Percentiles rank a stretch among this genome's conserved stretches.
These are phyloP conservation scores for Drosophila kanekoi DNA, from an alignment of 2,888 invertebrate genomes.

Conservation along the genomic window DNA sequence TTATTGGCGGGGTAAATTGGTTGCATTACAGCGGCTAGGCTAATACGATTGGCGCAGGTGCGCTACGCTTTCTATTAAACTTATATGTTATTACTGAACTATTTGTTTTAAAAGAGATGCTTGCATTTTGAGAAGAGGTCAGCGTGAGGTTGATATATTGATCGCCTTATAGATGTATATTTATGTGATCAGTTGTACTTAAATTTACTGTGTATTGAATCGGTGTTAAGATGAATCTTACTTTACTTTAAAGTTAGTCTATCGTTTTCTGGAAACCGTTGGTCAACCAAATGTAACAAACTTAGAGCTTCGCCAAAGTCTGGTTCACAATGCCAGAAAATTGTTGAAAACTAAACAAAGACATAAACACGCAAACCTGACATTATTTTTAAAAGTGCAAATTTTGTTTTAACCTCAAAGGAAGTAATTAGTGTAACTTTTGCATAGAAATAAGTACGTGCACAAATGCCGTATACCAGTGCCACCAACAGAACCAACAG, in stretches of 20 bases:
- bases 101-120: not conserved
- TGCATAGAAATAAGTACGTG: conserved; percentile 75
- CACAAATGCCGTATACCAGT: conserved; percentile 46
- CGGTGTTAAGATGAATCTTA: no score
- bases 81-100: not conserved
- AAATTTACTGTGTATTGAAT: no score
- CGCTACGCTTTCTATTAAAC: conserved; percentile 16
- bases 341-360: conserved; percentile 78
- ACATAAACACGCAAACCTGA: conserved; percentile 84
- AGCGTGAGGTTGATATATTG: no score
- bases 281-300: no score
- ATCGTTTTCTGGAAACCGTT: no score
- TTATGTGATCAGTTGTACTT: no score
- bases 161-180: no score
- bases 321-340: conserved; percentile 36
- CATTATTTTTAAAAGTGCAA: conserved; percentile 84
- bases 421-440: conserved; percentile 81
- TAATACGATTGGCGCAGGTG: conserved; percentile 5
- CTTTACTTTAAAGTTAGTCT: no score
- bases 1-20: conserved; percentile 28
- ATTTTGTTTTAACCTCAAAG: conserved; percentile 84
- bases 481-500: conserved; percentile 24
- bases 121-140: no score
- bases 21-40: conserved; percentile 4
- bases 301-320: not conserved